Conservation (phyloP, 1,140 invertebrate genomes). For the Lepidostoma basale region DNA sequence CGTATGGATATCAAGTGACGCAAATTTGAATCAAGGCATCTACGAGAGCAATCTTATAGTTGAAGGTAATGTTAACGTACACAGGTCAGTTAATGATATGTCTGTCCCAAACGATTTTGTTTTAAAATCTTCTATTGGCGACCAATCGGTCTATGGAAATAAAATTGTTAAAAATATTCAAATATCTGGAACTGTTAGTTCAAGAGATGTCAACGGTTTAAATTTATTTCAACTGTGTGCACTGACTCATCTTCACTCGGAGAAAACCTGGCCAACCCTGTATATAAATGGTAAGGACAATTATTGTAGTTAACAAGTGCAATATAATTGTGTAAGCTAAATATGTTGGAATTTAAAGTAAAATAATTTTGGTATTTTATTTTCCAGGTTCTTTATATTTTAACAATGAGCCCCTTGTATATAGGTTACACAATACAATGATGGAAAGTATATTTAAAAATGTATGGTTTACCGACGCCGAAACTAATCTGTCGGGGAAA, state of each 20-base stretch:
- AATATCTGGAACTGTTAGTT: conserved; percentile 43
- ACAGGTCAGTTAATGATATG: conserved; percentile 21
- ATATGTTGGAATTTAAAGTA: no score
- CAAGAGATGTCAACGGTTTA: conserved; percentile 34
- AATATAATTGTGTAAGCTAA: no score
- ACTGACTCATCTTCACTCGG: neutral
- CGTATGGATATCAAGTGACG: conserved; percentile 32
- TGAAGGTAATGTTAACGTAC: neutral
- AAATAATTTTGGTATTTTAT: no score
- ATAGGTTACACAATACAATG: conserved; percentile 46
- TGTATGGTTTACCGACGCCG: conserved; percentile 29
- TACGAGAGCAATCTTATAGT: conserved; percentile 18
- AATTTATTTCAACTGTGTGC: conserved; percentile 29
- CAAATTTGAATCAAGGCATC: conserved; percentile 9
- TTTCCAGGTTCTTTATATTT: conserved; percentile 32
- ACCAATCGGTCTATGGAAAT: conserved; percentile 13
- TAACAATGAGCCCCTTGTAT: conserved; percentile 24
- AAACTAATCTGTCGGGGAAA: conserved; percentile 12
- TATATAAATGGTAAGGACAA: conserved; percentile 32
- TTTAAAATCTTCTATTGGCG: neutral
- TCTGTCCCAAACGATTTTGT: conserved; percentile 30
- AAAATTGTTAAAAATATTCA: conserved; percentile 42
- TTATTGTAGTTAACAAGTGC: neutral
- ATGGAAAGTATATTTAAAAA: conserved; percentile 48
- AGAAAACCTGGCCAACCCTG: neutral